These are phyloP conservation scores for Cynopterus brachyotis DNA, from an alignment of 2,113 vertebrate species.

Conservation along the genomic window DNA sequence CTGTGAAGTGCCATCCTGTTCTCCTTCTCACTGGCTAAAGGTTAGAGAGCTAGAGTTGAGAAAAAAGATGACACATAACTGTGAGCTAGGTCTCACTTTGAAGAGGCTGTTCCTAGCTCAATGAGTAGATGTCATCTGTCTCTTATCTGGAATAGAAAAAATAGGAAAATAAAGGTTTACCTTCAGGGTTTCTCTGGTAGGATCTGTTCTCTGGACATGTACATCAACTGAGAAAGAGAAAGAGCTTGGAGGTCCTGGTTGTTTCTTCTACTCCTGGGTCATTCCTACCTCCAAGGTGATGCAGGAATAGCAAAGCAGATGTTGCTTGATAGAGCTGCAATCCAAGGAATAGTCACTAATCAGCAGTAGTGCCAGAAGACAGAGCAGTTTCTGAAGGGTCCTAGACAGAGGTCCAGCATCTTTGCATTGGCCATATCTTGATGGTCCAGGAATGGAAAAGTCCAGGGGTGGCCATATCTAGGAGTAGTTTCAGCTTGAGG, in stretches of 20 bases:
- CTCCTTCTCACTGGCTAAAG: neutral
- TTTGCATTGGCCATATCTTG: neutral
- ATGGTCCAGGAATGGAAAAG: neutral
- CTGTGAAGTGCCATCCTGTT: neutral
- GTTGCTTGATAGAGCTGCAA: neutral
- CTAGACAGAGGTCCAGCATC: neutral
- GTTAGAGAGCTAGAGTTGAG: neutral
- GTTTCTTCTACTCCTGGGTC: neutral
- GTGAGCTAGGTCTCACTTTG: neutral
- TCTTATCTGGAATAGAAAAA: neutral
- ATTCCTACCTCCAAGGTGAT: neutral
- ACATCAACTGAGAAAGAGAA: neutral
- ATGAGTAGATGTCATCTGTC: neutral
- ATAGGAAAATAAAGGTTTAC: neutral
- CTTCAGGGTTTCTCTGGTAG: neutral
- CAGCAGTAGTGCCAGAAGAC: neutral
- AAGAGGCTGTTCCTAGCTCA: neutral
- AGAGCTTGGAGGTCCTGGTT: neutral
- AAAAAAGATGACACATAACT: neutral
- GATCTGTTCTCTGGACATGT: neutral
- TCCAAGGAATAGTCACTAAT: neutral
- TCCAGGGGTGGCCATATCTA: neutral
- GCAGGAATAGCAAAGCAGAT: neutral
- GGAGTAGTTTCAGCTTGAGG: neutral
- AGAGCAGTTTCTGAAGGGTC: neutral